These are phyloP conservation scores for Patagioenas fasciata DNA, from an alignment of 2,113 vertebrate genomes.

Conservation along the genomic window DNA sequence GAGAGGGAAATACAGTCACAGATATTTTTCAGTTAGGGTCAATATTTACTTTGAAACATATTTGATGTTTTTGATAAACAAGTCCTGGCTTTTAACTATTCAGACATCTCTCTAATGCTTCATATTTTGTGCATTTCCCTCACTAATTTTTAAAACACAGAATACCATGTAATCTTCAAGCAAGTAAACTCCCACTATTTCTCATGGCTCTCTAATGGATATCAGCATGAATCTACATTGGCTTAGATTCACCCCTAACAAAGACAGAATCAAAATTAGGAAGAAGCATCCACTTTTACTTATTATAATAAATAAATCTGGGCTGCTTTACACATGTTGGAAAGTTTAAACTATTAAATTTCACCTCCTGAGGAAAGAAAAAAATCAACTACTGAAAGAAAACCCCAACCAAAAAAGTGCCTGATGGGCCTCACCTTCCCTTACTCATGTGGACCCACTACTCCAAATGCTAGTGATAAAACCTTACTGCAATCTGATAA, in stretches of 20 bases:
- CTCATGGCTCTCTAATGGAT: not conserved
- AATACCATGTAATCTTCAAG: not conserved
- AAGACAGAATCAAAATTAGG: not conserved
- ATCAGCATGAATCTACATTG: not conserved
- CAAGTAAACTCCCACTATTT: not conserved
- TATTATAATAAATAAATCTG: not conserved
- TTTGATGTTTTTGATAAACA: not conserved
- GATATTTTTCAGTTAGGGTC: not conserved
- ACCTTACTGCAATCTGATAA: not conserved
- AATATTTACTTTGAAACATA: not conserved
- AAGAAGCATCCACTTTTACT: not conserved
- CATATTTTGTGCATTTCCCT: not conserved
- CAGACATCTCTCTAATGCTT: not conserved
- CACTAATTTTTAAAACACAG: not conserved
- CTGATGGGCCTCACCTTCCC: not conserved
- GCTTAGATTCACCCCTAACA: not conserved
- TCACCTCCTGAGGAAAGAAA: not conserved
- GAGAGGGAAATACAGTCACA: not conserved
- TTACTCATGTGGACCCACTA: not conserved
- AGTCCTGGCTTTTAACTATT: not conserved
- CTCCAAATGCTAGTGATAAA: not conserved
- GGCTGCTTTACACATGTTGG: not conserved
- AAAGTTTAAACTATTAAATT: not conserved
- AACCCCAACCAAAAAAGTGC: not conserved
- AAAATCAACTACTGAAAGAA: not conserved